phyloP scores from a whole-genome alignment of 2,113 vertebrate genomes.

The Lophura nycthemera region DNA sequence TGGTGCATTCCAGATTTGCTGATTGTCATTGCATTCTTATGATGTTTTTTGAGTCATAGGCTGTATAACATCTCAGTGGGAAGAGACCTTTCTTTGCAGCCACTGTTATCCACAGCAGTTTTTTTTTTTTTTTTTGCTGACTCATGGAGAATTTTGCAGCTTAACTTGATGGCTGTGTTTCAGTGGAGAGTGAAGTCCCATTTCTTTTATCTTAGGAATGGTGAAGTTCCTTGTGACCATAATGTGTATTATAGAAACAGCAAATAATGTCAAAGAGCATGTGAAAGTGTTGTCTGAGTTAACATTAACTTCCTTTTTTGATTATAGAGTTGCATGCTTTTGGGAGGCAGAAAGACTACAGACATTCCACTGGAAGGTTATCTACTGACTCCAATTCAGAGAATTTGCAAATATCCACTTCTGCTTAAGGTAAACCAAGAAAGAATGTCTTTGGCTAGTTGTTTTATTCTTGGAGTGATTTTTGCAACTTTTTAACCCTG shows the following conservation, averaged over 20 bases:
- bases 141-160: not conserved
- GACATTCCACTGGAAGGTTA: constrained; percentile 97
- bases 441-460: not conserved
- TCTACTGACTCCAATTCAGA: constrained; percentile 95
- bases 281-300: not conserved
- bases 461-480: not conserved
- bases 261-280: not conserved
- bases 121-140: not conserved
- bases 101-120: not conserved
- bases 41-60: not conserved
- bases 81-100: not conserved
- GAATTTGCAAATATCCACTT: constrained; percentile 99
- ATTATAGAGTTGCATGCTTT: constrained; percentile 93
- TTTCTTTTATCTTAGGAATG: not conserved
- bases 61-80: not conserved
- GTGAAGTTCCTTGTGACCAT: not conserved
- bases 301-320: constrained; percentile 35
- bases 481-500: not conserved
- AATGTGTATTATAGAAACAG: not conserved
- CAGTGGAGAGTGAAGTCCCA: not conserved
- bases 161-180: not conserved
- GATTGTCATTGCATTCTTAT: not conserved
- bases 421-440: constrained; percentile 90
- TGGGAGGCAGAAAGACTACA: constrained; percentile 96
- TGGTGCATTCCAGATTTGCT: not conserved